These are phyloP conservation scores for Dryas iulia DNA, from an alignment of 1,140 invertebrate species.

Conservation along the genomic window DNA sequence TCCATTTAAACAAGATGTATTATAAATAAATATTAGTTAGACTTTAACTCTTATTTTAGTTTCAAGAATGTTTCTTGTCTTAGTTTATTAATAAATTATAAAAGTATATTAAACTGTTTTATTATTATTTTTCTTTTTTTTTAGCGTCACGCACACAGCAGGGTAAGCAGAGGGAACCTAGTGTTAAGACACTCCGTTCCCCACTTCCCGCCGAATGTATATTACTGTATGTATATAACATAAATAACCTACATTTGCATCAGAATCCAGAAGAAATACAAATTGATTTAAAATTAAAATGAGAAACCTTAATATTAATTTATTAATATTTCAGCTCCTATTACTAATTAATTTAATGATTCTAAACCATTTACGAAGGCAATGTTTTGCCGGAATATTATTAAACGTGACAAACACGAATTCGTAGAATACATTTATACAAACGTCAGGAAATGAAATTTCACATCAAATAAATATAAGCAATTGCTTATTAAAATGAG, in stretches of 20 bases:
- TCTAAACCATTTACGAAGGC: neutral
- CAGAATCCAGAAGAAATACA: neutral
- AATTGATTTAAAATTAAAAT: neutral
- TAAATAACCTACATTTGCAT: too few relatives aligned
- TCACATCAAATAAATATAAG: neutral
- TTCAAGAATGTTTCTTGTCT: too few relatives aligned
- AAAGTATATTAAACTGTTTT: too few relatives aligned
- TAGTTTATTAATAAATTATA: too few relatives aligned
- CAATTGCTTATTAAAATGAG: neutral
- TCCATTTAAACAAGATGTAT: conserved; percentile 52
- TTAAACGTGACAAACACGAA: neutral
- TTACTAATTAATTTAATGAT: neutral
- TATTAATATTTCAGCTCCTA: neutral
- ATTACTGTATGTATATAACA: too few relatives aligned
- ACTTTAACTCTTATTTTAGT: too few relatives aligned
- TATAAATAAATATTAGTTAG: conserved; percentile 3
- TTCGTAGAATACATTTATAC: too few relatives aligned
- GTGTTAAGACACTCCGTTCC: too few relatives aligned
- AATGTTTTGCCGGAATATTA: neutral
- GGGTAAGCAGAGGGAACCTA: too few relatives aligned
- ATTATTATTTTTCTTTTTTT: too few relatives aligned
- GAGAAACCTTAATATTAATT: neutral
- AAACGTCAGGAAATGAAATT: neutral
- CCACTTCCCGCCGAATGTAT: too few relatives aligned
- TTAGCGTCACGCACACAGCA: too few relatives aligned